Evolutionary conservation across 1,140 invertebrate species (phyloP), one percentile per base, ranked within the genome.

Genomic region (Berghia stephanieae): DNA sequence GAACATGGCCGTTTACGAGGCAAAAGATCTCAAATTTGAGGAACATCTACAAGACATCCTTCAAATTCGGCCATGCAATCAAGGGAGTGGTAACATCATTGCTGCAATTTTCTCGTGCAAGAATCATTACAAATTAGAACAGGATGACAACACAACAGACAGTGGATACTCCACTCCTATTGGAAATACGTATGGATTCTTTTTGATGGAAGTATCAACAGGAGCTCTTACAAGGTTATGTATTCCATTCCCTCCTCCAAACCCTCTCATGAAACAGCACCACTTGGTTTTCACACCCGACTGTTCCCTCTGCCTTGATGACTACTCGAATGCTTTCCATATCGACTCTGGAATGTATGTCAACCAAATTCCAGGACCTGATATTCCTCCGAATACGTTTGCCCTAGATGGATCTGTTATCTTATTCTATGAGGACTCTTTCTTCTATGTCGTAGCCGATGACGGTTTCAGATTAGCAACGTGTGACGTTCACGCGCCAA

Each of bases 401-500:
- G 84, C 83, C 8, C 67, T 88, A 6, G 57, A 79, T 68, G 84
- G 83, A 31, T 72, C 74, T 13, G 83, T 84, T 2, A 83, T 84
- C 10, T 63, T 88, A 0, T 88, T 85, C 80, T 83, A 60, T 38
- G 78, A 82, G 1, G 81, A 75, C 3, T 73, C 77, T 6, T 60
- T 82, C 6, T 40, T 89, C 2, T 81, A 69, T 60, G 87, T 80
- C 1, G 36, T 83, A 27, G 43, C 88, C 10, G n/a, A 44, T 4
- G 86, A 86, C 76, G 82, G 81, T 18, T 69, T 68, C 36, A 13
- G 55, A n/a, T 81, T 89, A 42, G 88, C 82, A 1, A 76, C 63
- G n/a, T 86, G 88, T 60, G 83, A 88, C 21, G 83, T 87, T 1
- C 86, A 89, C 66, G 82, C 82, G 2, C 72, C 81, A 18, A 76